phyloP scores from a whole-genome alignment of 2,113 vertebrate genomes.

The Urocolius indicus region DNA sequence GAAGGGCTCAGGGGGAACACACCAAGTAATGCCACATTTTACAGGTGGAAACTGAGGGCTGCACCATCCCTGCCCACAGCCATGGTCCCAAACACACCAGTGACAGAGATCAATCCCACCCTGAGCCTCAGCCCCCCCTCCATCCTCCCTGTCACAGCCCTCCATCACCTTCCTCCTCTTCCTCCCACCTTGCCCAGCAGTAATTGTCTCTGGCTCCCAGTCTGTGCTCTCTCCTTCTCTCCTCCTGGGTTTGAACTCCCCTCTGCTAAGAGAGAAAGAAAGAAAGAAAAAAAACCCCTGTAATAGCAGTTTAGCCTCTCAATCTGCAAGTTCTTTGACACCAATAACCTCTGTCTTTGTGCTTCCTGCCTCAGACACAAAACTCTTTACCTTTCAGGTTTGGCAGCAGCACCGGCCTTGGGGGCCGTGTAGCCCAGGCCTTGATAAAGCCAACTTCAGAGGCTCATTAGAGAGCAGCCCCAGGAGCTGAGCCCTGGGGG shows the following conservation, averaged over 20 bases:
- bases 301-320: constrained; percentile 15
- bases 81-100: neutral
- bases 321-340: constrained; percentile 48
- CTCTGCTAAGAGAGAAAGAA: neutral
- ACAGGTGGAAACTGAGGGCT: neutral
- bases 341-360: constrained; percentile 68
- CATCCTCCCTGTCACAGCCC: neutral
- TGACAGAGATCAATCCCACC: fast-evolving
- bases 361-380: neutral
- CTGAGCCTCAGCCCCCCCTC: neutral
- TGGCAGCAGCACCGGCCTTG: neutral
- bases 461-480: constrained; percentile 43
- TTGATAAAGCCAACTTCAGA: constrained; percentile 37
- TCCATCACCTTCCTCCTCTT: neutral
- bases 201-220: neutral
- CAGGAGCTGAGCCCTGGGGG: constrained; percentile 45
- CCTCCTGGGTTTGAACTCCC: neutral
- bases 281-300: too few relatives aligned
- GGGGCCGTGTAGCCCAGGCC: neutral
- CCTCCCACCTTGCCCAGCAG: neutral
- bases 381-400: neutral
- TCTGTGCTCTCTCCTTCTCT: neutral
- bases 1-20: neutral
- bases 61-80: neutral
- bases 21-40: fast-evolving